A percentile compares a stretch with the other conserved stretches of the same genome.
Conservation (phyloP, 2,797 vertebrate genomes). For the Xenopus petersii region DNA sequence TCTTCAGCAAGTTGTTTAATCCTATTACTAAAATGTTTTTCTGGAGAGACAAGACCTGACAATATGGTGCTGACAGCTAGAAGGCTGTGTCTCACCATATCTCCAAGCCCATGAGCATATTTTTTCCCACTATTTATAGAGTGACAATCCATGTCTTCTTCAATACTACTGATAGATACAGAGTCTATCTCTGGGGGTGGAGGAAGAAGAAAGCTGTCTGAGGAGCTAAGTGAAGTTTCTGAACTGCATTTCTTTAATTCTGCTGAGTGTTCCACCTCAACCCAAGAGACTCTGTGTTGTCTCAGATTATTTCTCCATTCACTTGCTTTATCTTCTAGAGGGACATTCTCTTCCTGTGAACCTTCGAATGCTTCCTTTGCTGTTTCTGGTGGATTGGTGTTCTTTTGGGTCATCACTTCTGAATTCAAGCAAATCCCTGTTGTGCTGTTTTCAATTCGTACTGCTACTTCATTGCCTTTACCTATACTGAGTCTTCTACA, state of each 20-base stretch:
- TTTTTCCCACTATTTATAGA: conserved; percentile 49
- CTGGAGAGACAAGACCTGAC: conserved; percentile 63
- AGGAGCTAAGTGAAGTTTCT: conserved; percentile 61
- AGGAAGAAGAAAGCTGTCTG: conserved; percentile 55
- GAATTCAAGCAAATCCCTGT: not conserved
- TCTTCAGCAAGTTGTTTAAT: conserved; percentile 72
- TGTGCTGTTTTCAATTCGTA: not conserved
- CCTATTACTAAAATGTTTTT: conserved; percentile 70
- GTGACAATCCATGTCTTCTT: conserved; percentile 65
- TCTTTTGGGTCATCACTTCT: not conserved
- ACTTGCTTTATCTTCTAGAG: not conserved
- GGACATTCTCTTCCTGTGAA: not conserved
- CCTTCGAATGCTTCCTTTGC: not conserved
- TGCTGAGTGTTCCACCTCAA: conserved; percentile 61
- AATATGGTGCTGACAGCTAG: conserved; percentile 72
- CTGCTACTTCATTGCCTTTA: not conserved
- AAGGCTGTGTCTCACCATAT: conserved; percentile 65
- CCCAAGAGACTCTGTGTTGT: conserved; percentile 81
- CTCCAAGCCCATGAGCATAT: conserved; percentile 33
- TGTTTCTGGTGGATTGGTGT: not conserved
- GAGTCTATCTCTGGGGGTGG: conserved; percentile 64
- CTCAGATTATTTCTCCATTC: conserved; percentile 46
- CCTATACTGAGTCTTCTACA: not conserved
- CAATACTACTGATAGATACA: conserved; percentile 74
- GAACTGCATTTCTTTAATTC: conserved; percentile 55